These are phyloP conservation scores for Microtus oregoni DNA, from an alignment of 2,113 vertebrate genomes.

Conservation along the genomic window DNA sequence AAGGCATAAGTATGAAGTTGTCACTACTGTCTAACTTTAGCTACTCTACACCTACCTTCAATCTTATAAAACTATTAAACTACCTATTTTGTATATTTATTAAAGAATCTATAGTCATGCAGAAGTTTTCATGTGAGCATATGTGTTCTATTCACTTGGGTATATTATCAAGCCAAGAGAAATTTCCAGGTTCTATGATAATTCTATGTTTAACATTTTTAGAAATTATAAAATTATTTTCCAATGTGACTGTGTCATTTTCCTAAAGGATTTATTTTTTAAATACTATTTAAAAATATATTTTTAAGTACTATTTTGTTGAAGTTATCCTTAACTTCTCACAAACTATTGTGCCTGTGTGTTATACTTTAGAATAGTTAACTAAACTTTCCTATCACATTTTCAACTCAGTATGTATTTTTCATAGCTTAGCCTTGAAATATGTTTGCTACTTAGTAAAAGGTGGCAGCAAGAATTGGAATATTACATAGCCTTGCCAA, in stretches of 20 bases:
- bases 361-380: slow-evolving; percentile 12
- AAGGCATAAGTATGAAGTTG: neutral
- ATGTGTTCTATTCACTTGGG: neutral
- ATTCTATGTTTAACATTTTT: slow-evolving; percentile 26
- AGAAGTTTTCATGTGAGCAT: neutral
- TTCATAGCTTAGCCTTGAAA: neutral
- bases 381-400: neutral
- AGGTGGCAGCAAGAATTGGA: neutral
- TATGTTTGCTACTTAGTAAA: neutral
- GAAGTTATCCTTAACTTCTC: neutral
- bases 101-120: neutral
- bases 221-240: neutral
- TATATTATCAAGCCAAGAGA: neutral
- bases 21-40: neutral
- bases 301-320: neutral
- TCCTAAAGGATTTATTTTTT: neutral
- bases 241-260: neutral
- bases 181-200: neutral
- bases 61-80: neutral
- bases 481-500: neutral
- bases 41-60: neutral
- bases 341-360: neutral
- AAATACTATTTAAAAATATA: too few species aligned
- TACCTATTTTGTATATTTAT: neutral
- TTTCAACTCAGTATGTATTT: neutral